A percentile compares a stretch with the other conserved stretches of the same genome.
Conservation (phyloP, 2,113 vertebrate species). For the Ceratotherium simum region DNA sequence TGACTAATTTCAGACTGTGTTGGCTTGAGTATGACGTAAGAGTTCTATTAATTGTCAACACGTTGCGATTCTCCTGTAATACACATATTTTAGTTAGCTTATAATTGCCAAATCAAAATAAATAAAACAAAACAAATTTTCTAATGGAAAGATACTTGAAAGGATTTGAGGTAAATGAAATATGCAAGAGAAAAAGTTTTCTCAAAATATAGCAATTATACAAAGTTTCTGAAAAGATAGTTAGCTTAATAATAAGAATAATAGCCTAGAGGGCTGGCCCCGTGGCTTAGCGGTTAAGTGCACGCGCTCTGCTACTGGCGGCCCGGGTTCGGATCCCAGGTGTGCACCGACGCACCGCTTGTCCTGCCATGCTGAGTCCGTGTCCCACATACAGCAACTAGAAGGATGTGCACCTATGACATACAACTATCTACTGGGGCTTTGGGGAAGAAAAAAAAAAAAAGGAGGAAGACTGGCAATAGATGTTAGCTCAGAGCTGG, state of each 20-base stretch:
- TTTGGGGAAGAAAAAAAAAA: too few relatives aligned
- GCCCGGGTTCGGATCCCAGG: too few relatives aligned
- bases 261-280: not conserved
- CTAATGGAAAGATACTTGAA: not conserved
- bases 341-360: too few relatives aligned
- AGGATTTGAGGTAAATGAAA: not conserved
- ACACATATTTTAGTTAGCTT: not conserved
- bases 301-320: too few relatives aligned
- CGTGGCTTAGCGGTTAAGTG: too few relatives aligned
- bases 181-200: not conserved
- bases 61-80: not conserved
- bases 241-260: not conserved
- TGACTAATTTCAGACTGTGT: not conserved
- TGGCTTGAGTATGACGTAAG: not conserved
- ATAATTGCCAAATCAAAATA: not conserved
- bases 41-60: constrained; percentile 17
- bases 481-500: too few relatives aligned
- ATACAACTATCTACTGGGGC: too few relatives aligned
- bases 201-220: not conserved
- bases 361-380: too few relatives aligned
- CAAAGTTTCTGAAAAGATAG: not conserved
- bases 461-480: too few relatives aligned
- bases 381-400: too few relatives aligned
- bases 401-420: too few relatives aligned
- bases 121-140: not conserved